These are phyloP conservation scores for Scrobipalpa atriplicella DNA, from an alignment of 2,888 invertebrate genomes.

Conservation along the genomic window DNA sequence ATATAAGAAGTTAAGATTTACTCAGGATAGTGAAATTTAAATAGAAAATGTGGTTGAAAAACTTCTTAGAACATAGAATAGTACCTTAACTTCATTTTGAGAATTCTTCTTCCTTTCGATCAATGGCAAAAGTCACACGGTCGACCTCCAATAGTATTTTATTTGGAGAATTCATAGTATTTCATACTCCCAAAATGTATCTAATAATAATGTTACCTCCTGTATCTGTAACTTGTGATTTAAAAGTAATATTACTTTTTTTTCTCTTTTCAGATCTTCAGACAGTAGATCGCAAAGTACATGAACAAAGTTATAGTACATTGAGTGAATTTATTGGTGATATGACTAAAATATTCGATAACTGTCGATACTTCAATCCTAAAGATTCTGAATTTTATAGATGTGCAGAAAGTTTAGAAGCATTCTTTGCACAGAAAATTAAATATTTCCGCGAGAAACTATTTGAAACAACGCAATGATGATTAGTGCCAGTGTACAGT, in stretches of 20 bases:
- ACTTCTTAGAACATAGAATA: no score
- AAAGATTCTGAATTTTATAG: constrained; percentile 97
- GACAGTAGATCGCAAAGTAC: constrained; percentile 94
- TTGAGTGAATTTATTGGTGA: constrained; percentile 98
- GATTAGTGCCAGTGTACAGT: constrained; percentile 66
- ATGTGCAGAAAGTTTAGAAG: constrained; percentile 97
- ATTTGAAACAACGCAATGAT: constrained; percentile 84
- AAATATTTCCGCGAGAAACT: constrained; percentile 93
- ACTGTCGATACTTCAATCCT: constrained; percentile 98
- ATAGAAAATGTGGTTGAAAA: no score
- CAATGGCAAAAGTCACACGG: no score
- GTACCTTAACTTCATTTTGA: no score
- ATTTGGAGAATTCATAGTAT: no score
- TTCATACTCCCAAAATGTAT: not conserved
- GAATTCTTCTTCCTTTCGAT: no score
- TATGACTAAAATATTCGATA: constrained; percentile 99
- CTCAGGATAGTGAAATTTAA: no score
- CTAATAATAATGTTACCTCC: not conserved
- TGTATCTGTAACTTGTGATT: no score
- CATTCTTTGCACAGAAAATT: constrained; percentile 97
- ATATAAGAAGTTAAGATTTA: not conserved
- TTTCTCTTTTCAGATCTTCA: constrained; percentile 90
- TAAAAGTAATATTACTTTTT: not conserved
- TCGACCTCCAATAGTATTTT: no score
- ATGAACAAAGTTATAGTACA: constrained; percentile 91